Evolutionary conservation across 2,797 vertebrate species (phyloP), one percentile per base, ranked within the genome.

Genomic region (Gymnoscopelus braueri): DNA sequence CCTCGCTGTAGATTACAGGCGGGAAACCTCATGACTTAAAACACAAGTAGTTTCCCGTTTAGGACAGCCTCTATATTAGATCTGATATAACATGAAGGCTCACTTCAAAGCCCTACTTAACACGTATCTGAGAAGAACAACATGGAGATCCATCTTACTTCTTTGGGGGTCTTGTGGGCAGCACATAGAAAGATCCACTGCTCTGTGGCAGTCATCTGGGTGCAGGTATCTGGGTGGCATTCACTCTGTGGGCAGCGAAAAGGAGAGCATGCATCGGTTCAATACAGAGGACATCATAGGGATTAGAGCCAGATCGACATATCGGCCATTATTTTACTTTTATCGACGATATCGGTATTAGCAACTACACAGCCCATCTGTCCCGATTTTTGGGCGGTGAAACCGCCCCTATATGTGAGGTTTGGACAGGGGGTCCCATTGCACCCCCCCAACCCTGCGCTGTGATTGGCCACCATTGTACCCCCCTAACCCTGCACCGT

Each of bases 181-280:
- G 98, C 98, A 92, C 98, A 99, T 88, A 99, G 93, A 79, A 99
- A 99, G 93, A 99, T 99, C 98, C 98, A 99, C 86, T 99, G 98
- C 87, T 99, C 98, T 15, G 98, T 99, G 84, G 98, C 98, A 0
- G 98, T 99, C 98, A 99, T 99, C 92, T 99, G 98, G 84, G 97
- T 99, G 79, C 98, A 99, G 0, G 97, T 99, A 89, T 99, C 97
- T 67, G 98, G 97, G 84, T 99, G 97, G 82, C 98, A 99, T 88
- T 99, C 98, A 3, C 93, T 97, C 97, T 99, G 93, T 74, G 63
- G 78, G 85, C 69, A 91, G 15, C n/a, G 19, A 14, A 48, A 47
- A 60, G 3, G 6, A 65, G n/a, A 9, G 55, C 7, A 44, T 44
- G 39, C 39, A 9, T 44, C 2, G 9, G 9, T 10, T 58, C 51